phyloP scores from a whole-genome alignment of 2,797 vertebrate species.

The Rhabdophis nuchalis region DNA sequence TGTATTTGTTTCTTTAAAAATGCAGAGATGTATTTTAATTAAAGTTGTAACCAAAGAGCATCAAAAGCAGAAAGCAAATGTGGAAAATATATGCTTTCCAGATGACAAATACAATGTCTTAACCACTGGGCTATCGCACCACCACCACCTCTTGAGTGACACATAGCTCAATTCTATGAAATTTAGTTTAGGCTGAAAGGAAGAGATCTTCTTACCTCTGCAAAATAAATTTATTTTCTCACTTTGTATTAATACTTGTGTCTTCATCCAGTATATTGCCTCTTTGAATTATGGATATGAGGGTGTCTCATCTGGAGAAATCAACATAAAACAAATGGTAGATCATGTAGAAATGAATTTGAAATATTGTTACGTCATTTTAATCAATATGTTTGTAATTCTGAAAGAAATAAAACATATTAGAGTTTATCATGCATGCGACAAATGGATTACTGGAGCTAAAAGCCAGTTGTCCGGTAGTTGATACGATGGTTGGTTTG shows the following conservation, averaged over 20 bases:
- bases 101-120: not conserved
- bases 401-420: constrained; percentile 45
- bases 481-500: not conserved
- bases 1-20: not conserved
- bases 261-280: constrained; percentile 32
- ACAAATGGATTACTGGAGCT: constrained; percentile 41
- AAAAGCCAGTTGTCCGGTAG: not conserved
- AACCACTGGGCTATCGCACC: not conserved
- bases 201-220: not conserved
- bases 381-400: constrained; percentile 42
- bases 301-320: constrained; percentile 44
- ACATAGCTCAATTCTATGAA: not conserved
- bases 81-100: not conserved
- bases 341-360: constrained; percentile 18
- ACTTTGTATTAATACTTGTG: constrained; percentile 28
- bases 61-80: not conserved
- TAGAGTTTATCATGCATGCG: constrained; percentile 55
- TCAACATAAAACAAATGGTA: constrained; percentile 41
- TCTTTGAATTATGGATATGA: constrained; percentile 28
- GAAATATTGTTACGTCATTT: constrained; percentile 46
- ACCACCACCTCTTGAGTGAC: not conserved
- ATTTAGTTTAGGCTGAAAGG: not conserved
- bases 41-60: not conserved
- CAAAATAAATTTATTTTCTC: not conserved
- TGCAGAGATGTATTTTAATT: not conserved